These are phyloP conservation scores for Henricia sp. DNA, from an alignment of 53 echinoderm and acorn worm species.

Conservation along the genomic window DNA sequence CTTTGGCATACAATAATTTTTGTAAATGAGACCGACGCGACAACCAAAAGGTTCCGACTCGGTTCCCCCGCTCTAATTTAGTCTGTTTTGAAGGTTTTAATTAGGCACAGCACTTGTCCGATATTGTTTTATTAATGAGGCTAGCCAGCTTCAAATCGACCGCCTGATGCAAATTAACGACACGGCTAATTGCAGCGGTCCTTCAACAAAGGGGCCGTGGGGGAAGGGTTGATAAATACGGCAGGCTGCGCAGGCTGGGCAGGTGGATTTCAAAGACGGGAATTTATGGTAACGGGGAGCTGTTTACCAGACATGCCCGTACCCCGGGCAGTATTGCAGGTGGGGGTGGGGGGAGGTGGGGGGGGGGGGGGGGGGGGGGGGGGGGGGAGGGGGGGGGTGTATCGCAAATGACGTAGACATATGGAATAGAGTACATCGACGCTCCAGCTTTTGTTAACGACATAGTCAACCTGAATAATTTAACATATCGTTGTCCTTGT, in stretches of 20 bases:
- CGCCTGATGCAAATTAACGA: background rate
- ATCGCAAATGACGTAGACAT: too few species aligned
- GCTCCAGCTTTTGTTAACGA: too few species aligned
- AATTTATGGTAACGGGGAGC: background rate
- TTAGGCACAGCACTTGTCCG: background rate
- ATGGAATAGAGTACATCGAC: too few species aligned
- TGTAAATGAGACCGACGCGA: too few species aligned
- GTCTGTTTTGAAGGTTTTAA: slow-evolving; percentile 1
- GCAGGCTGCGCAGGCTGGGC: too few species aligned
- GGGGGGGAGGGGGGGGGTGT: background rate
- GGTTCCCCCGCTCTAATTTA: too few species aligned
- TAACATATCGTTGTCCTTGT: too few species aligned
- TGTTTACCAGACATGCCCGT: background rate
- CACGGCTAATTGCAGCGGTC: background rate
- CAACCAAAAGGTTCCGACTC: too few species aligned
- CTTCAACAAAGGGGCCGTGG: background rate
- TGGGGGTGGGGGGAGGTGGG: background rate
- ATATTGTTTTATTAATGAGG: background rate
- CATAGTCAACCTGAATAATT: too few species aligned
- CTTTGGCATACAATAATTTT: too few species aligned
- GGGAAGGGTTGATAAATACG: background rate
- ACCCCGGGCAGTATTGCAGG: too few species aligned
- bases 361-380: background rate
- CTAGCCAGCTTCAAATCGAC: background rate
- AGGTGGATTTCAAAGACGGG: background rate